Evolutionary conservation across 2,113 vertebrate species (phyloP).

Genomic region (Xiphorhynchus elegans): DNA sequence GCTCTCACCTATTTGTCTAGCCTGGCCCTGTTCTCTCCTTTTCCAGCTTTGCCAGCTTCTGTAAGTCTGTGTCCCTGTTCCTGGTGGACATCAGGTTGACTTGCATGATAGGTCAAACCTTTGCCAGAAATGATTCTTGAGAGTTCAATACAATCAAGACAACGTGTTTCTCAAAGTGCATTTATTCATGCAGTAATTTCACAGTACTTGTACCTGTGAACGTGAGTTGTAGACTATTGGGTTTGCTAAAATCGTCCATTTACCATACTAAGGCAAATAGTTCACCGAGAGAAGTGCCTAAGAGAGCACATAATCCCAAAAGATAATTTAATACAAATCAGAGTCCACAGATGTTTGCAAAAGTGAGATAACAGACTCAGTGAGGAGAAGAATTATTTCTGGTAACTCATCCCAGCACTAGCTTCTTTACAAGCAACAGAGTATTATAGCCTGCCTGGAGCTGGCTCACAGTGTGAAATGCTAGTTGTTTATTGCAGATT

Average conservation of each 20-base stretch:
- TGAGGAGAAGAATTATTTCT: background rate
- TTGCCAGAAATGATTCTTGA: background rate
- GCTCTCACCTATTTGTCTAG: background rate
- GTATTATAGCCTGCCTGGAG: background rate
- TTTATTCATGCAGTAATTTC: constrained; percentile 30
- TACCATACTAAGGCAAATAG: background rate
- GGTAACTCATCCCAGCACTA: background rate
- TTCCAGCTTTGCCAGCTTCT: background rate
- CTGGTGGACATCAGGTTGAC: background rate
- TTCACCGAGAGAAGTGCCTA: background rate
- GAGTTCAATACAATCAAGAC: background rate
- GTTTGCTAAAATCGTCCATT: background rate
- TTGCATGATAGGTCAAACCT: background rate
- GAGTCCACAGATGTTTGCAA: background rate
- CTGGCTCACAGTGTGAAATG: background rate
- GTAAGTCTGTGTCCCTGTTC: background rate
- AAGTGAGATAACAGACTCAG: background rate
- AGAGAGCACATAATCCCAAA: background rate
- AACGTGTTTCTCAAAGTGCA: background rate
- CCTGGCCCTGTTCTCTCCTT: background rate
- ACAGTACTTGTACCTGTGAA: background rate
- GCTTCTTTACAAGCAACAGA: background rate
- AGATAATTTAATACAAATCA: background rate
- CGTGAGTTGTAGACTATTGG: background rate
- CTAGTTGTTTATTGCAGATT: background rate